Conservation (phyloP, 2,113 vertebrate genomes). For the Sclerurus mexicanus region DNA sequence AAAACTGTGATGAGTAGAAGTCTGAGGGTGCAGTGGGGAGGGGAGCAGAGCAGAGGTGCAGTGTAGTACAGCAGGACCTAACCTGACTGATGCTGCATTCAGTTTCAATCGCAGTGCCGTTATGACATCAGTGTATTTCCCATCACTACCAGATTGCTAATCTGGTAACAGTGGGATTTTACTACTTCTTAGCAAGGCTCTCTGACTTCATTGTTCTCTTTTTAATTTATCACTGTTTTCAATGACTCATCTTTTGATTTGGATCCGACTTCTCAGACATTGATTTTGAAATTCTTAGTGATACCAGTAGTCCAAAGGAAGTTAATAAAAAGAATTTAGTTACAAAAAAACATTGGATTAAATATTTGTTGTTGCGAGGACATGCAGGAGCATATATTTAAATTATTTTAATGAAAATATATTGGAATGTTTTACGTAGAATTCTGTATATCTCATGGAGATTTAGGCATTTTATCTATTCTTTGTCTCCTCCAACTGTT, state of each 20-base stretch:
- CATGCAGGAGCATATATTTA: neutral
- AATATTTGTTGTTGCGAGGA: neutral
- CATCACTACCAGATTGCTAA: neutral
- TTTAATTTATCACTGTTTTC: neutral
- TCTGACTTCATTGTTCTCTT: neutral
- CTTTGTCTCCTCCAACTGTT: neutral
- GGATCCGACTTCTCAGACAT: neutral
- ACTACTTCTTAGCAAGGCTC: neutral
- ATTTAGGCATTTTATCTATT: neutral
- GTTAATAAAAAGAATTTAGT: neutral
- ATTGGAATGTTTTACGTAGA: neutral
- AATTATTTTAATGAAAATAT: neutral
- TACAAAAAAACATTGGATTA: neutral
- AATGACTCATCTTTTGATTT: neutral
- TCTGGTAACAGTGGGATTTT: neutral
- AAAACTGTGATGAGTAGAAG: neutral
- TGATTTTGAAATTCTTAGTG: neutral
- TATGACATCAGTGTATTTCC: neutral
- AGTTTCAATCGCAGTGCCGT: neutral
- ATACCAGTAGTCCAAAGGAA: neutral
- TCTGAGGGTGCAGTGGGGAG: neutral
- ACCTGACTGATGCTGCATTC: neutral
- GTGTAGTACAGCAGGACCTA: neutral
- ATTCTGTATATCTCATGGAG: neutral
- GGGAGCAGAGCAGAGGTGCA: neutral